Conservation (phyloP, 2,113 vertebrate genomes). For the Microcebus murinus region DNA sequence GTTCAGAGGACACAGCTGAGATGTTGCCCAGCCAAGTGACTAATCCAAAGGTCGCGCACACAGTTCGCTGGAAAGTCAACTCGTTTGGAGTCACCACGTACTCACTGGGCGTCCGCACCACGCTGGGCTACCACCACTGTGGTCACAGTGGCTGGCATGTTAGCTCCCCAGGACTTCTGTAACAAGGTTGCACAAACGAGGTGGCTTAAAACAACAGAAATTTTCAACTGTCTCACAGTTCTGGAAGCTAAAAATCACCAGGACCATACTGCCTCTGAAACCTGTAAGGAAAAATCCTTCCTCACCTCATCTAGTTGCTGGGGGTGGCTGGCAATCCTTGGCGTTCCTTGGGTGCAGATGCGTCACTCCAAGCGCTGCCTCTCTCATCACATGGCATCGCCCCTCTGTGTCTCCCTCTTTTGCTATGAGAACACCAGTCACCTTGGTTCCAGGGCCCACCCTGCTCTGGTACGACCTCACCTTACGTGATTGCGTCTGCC, state of each 20-base stretch:
- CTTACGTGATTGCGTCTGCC: neutral
- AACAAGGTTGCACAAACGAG: neutral
- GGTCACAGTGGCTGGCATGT: neutral
- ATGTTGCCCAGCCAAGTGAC: neutral
- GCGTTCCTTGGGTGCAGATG: neutral
- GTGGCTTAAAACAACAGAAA: neutral
- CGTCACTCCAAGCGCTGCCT: neutral
- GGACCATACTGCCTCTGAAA: neutral
- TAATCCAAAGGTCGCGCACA: neutral
- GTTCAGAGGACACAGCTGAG: neutral
- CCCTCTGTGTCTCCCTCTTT: neutral
- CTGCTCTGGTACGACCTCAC: neutral
- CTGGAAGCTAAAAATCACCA: neutral
- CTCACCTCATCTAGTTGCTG: neutral
- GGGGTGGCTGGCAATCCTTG: fast-evolving
- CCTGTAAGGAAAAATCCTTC: neutral
- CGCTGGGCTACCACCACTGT: neutral
- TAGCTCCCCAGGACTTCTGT: neutral
- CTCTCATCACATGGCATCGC: neutral
- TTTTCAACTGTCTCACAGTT: neutral
- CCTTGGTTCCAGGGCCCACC: neutral
- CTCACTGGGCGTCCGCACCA: neutral
- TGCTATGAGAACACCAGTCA: neutral
- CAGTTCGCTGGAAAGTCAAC: neutral
- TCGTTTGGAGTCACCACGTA: fast-evolving